These are phyloP conservation scores for Phodopus roborovskii DNA, from an alignment of 2,113 vertebrate species.

Conservation along the genomic window DNA sequence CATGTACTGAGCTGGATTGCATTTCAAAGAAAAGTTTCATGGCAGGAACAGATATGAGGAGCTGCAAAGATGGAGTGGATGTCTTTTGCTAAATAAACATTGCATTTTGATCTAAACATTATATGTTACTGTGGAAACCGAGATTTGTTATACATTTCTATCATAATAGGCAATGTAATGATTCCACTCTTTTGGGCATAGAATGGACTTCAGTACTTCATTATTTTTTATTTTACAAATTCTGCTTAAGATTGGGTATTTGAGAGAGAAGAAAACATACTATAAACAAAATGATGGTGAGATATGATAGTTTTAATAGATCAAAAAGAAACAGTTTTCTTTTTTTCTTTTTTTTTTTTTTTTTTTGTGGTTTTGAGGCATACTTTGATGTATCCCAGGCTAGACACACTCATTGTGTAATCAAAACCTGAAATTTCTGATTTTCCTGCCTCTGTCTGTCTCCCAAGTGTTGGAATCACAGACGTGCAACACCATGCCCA, in stretches of 20 bases:
- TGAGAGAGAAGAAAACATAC: conserved; percentile 1
- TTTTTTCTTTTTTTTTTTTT: not conserved
- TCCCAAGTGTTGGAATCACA: not conserved
- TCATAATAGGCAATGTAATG: not conserved
- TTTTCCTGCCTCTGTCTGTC: not conserved
- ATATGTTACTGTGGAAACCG: conserved; percentile 40
- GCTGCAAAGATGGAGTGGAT: not conserved
- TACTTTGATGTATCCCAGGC: not conserved
- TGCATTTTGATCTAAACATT: conserved; percentile 30
- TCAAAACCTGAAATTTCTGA: not conserved
- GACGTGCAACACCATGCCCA: not conserved
- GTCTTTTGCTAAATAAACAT: conserved; percentile 9
- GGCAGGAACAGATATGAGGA: not conserved
- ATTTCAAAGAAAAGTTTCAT: not conserved
- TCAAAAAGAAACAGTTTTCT: not conserved
- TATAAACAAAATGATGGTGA: not conserved
- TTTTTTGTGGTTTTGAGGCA: not conserved
- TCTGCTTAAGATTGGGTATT: not conserved
- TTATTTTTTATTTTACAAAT: conserved; percentile 29
- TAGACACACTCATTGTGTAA: not conserved
- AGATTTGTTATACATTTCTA: not conserved
- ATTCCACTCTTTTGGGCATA: not conserved
- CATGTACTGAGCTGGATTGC: not conserved
- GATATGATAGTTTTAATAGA: conserved; percentile 30
- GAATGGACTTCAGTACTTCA: not conserved